These are phyloP conservation scores for Sarcophaga subvicina DNA, from an alignment of 2,888 invertebrate species.

Conservation along the genomic window DNA sequence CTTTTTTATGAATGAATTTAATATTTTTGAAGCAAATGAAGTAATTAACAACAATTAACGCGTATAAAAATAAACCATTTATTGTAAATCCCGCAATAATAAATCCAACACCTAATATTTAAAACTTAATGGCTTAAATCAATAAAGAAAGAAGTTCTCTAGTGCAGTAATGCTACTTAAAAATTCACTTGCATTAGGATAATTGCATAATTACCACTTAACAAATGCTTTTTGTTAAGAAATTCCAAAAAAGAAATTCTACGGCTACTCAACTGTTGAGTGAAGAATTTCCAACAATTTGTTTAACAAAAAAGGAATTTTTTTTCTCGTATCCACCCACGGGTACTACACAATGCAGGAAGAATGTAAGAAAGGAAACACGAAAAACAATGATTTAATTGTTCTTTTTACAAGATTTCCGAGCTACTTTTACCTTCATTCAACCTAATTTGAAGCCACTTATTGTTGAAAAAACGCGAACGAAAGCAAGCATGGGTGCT, in stretches of 20 bases:
- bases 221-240: neutral
- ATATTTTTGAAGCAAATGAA: no score
- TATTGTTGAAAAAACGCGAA: neutral
- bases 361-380: neutral
- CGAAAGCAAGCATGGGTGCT: neutral
- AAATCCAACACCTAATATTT: no score
- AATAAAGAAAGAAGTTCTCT: no score
- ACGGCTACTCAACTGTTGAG: neutral
- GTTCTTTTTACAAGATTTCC: constrained; percentile 17
- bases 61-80: no score
- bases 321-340: neutral
- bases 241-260: neutral
- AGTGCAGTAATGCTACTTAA: no score
- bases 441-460: constrained; percentile 29
- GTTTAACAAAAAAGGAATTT: neutral
- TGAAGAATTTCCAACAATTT: constrained; percentile 34
- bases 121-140: no score
- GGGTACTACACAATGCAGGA: neutral
- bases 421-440: constrained; percentile 9
- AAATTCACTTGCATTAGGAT: constrained; percentile 1
- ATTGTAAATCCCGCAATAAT: no score
- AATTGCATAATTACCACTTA: constrained; percentile 28
- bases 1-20: no score
- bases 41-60: no score
- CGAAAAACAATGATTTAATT: constrained; percentile 34